Base-by-base conservation (phyloP, 2,888 invertebrate genomes). In the Proisotoma minuta region DNA sequence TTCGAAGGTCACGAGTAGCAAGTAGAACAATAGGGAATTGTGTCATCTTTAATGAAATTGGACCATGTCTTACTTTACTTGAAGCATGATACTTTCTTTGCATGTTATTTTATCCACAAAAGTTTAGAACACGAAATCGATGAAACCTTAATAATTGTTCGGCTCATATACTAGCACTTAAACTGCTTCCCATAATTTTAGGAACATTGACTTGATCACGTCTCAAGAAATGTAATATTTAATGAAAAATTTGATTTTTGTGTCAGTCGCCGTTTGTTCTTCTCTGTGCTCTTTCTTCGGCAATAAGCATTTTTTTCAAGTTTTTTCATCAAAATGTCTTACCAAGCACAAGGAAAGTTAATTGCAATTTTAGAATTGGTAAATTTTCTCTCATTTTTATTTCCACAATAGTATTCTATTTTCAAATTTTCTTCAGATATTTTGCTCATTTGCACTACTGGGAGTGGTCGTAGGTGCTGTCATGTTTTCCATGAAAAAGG, bases 351-450 rank as follows among this genome's bases (percentile, higher is more conserved):
- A 49, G 58, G 22, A 27, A 58, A 58, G 34, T n/a, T 58, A 3
- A 58, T 58, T 27, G 48, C 58, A 8, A 58, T 58, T n/a, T 47
- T 58, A n/a, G 58, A 58, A 49, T 29, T 58, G 27, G 58, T 58
- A 49, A 57, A 27, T 47, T 18, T 34, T 34, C 12, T 3, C 20
- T 18, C 49, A 49, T 49, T 34, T 12, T 34, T 34, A 34, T 18
- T 10, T 18, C 10, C 47, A 12, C 12, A 18, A 15, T 53, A 23
- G 4, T 12, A 4, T 8, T 4, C 5, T 29, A 4, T n/a, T 28
- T 47, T 3, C 10, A 27, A 40, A 22, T 22, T 5, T 24, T 47
- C 4, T 48, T 24, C 12, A 58, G 58, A 15, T 49, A 12, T 5
- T 58, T 20, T 58, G 28, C 15, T 22, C 34, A 12, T 29, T 12